Conservation (phyloP, 2,113 vertebrate genomes). For the Sardina pilchardus region DNA sequence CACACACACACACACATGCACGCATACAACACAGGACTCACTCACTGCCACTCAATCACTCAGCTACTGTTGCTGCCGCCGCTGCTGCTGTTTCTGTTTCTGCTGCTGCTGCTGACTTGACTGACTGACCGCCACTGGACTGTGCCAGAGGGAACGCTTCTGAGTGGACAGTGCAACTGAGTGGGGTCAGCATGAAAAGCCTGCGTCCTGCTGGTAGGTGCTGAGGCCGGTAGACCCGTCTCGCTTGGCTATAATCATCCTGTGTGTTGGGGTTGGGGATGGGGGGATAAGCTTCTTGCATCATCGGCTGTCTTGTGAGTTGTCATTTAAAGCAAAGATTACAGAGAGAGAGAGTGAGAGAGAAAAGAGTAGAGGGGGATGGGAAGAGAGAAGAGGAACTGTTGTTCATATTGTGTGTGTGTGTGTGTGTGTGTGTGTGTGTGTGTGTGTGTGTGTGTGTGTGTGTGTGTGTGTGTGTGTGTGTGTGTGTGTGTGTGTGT, state of each 20-base stretch:
- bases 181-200: background rate
- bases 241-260: conserved; percentile 4
- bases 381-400: conserved; percentile 17
- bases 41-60: background rate
- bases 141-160: background rate
- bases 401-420: background rate
- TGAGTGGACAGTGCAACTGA: background rate
- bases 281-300: conserved; percentile 15
- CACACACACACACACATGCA: background rate
- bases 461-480: conserved; percentile 1
- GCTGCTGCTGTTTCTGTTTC: background rate
- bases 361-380: background rate
- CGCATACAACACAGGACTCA: no score
- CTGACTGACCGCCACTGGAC: background rate
- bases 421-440: conserved; percentile 1
- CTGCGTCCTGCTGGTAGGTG: conserved; percentile 33
- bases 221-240: background rate
- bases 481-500: conserved; percentile 1
- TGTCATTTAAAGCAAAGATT: conserved; percentile 12
- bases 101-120: background rate
- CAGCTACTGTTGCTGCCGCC: background rate
- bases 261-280: background rate
- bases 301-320: conserved; percentile 16
- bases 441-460: conserved; percentile 1
- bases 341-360: background rate